These are phyloP conservation scores for Pseudochaenichthys georgianus DNA, from an alignment of 2,797 vertebrate genomes.

Conservation along the genomic window DNA sequence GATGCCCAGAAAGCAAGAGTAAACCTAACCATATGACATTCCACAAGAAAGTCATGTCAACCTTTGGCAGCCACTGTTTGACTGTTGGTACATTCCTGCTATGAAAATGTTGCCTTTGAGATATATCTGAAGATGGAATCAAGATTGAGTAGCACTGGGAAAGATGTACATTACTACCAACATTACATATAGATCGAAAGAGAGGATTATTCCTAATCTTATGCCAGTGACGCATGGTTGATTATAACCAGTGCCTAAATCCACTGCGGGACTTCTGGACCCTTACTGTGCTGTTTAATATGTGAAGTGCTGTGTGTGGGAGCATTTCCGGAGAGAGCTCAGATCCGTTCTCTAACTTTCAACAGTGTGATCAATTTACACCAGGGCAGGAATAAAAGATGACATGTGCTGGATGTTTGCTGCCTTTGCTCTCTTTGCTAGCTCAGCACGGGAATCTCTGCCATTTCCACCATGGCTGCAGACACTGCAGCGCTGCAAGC, in stretches of 20 bases:
- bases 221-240: conserved; percentile 15
- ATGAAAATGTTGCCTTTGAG: conserved; percentile 10
- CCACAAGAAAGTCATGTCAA: conserved; percentile 69
- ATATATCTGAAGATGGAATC: not conserved
- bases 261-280: conserved; percentile 35
- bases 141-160: not conserved
- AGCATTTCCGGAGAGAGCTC: conserved; percentile 69
- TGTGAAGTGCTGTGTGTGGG: conserved; percentile 51
- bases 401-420: conserved; percentile 77
- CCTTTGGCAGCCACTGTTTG: conserved; percentile 53
- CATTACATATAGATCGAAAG: conserved; percentile 4
- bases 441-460: conserved; percentile 76
- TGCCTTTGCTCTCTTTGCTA: conserved; percentile 67
- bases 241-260: conserved; percentile 49
- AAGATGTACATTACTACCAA: not conserved
- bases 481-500: conserved; percentile 34
- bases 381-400: conserved; percentile 86
- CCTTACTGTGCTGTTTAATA: conserved; percentile 38
- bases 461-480: conserved; percentile 53
- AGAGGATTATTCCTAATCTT: conserved; percentile 9
- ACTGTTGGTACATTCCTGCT: conserved; percentile 13
- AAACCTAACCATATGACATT: conserved; percentile 74
- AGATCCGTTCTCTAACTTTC: conserved; percentile 78
- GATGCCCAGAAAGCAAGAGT: conserved; percentile 56
- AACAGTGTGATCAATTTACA: conserved; percentile 87